Evolutionary conservation across 1,140 invertebrate species (phyloP).

Genomic region (Habropoda laboriosa): DNA sequence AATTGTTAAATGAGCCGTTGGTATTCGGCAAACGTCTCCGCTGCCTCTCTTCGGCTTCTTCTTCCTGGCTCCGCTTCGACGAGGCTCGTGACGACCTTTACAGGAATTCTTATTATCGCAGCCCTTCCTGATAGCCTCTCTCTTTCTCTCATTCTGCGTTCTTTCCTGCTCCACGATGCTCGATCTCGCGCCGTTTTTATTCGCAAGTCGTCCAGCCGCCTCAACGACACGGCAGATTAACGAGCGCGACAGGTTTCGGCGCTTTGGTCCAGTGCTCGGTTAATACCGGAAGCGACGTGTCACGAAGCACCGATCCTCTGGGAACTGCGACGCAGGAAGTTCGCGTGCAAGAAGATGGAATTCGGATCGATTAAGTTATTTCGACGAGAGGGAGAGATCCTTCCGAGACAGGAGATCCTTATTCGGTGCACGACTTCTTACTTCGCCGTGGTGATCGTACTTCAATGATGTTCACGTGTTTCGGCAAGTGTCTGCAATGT

Average conservation of each 20-base stretch:
- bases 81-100: constrained; percentile 29
- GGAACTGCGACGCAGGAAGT: background rate
- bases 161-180: constrained; percentile 1
- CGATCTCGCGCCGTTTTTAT: constrained; percentile 28
- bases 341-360: background rate
- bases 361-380: constrained; percentile 17
- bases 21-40: constrained; percentile 31
- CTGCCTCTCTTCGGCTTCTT: background rate
- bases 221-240: constrained; percentile 47
- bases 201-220: background rate
- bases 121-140: background rate
- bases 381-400: background rate
- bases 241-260: constrained; percentile 55
- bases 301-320: background rate
- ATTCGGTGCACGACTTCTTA: background rate
- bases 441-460: background rate
- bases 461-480: background rate
- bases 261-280: constrained; percentile 20
- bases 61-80: constrained; percentile 11
- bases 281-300: constrained; percentile 42
- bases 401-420: background rate
- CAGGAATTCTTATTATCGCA: constrained; percentile 23
- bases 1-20: constrained; percentile 50
- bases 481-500: background rate
- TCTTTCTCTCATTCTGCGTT: background rate